phyloP scores from a whole-genome alignment of 2,113 vertebrate genomes.

The Tyto alba region DNA sequence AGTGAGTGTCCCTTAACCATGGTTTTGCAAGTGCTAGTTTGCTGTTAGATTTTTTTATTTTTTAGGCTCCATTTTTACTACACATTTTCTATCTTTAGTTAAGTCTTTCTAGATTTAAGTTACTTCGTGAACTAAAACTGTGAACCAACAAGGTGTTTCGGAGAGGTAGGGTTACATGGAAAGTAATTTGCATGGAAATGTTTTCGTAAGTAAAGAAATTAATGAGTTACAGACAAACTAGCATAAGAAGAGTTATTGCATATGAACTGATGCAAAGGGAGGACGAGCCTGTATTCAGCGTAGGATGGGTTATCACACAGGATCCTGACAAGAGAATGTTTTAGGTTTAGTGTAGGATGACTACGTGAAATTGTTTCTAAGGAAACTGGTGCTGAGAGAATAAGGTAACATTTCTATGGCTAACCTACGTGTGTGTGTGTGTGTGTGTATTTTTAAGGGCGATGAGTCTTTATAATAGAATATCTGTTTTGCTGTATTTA shows the following conservation, averaged over 20 bases:
- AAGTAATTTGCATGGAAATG: conserved; percentile 12
- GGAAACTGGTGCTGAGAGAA: conserved; percentile 46
- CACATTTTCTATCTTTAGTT: not conserved
- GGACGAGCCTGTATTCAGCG: not conserved
- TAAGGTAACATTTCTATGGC: conserved; percentile 21
- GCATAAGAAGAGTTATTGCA: not conserved
- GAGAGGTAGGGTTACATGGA: not conserved
- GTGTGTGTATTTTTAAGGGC: not conserved
- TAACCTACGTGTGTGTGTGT: not conserved
- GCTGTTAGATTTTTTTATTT: not conserved
- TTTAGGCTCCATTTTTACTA: not conserved
- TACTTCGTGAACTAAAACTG: not conserved
- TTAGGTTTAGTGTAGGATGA: conserved; percentile 46
- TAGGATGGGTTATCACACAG: conserved; percentile 24
- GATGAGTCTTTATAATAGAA: not conserved
- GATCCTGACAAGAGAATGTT: not conserved
- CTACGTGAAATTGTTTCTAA: conserved; percentile 53
- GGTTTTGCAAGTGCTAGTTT: not conserved
- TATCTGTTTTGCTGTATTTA: not conserved
- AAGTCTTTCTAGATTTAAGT: not conserved
- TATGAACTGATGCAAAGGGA: not conserved
- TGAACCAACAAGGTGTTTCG: not conserved
- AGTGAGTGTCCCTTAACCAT: not conserved
- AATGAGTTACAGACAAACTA: not conserved
- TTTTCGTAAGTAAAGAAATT: not conserved